Conservation (phyloP, 2,113 vertebrate species). For the Petrocephalus zakoni region DNA sequence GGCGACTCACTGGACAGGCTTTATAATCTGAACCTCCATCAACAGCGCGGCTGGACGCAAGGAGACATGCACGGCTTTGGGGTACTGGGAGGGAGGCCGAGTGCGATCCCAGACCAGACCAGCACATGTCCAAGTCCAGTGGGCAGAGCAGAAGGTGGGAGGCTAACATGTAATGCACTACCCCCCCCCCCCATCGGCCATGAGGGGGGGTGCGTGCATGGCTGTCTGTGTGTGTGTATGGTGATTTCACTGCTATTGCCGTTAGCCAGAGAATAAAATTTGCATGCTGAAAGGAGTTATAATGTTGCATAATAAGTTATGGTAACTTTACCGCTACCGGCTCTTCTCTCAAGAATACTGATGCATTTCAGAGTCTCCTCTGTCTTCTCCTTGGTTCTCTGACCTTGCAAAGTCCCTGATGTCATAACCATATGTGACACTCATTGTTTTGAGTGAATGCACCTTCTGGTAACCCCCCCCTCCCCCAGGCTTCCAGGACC, state of each 20-base stretch:
- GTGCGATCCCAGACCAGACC: background rate
- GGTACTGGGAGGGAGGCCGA: background rate
- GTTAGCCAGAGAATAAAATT: background rate
- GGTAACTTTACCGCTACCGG: background rate
- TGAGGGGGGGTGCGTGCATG: too few relatives aligned
- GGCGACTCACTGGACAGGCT: background rate
- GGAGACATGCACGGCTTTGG: background rate
- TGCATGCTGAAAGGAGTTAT: background rate
- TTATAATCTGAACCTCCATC: background rate
- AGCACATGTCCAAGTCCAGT: background rate
- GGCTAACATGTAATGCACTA: background rate
- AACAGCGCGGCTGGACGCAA: background rate
- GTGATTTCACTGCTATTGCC: background rate
- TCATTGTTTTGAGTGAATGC: background rate
- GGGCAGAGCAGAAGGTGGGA: background rate
- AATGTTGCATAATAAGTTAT: background rate
- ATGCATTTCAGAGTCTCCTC: background rate
- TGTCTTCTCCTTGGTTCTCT: background rate
- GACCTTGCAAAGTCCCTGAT: background rate
- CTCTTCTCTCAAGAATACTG: background rate
- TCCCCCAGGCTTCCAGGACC: background rate
- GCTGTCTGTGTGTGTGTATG: slow-evolving; percentile 9
- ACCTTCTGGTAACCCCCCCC: background rate
- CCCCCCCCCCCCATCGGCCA: too few relatives aligned
- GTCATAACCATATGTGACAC: background rate